phyloP scores from a whole-genome alignment of 1,140 invertebrate genomes.

The Diabrotica undecimpunctata region DNA sequence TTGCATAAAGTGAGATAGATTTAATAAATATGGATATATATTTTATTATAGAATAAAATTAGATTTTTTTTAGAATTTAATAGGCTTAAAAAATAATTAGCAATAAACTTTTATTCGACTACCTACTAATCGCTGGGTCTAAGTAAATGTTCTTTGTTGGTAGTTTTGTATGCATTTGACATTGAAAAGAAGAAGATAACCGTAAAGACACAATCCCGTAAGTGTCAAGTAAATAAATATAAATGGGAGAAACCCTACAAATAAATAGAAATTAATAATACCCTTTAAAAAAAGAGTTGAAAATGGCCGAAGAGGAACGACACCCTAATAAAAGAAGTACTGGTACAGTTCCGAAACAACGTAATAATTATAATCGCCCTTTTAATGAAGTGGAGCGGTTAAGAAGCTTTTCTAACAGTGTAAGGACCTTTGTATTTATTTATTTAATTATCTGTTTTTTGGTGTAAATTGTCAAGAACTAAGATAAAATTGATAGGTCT shows the following conservation, averaged over 20 bases:
- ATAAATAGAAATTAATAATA: neutral
- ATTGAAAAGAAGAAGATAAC: too few species aligned
- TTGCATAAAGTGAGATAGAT: too few species aligned
- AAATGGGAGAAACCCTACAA: neutral
- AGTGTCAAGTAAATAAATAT: neutral
- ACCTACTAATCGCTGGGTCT: too few species aligned
- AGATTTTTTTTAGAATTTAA: too few species aligned
- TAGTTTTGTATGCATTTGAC: neutral
- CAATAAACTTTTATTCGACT: too few species aligned
- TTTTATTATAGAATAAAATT: too few species aligned
- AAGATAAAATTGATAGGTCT: conserved; percentile 8
- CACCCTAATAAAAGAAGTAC: conserved; percentile 42
- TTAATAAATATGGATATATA: too few species aligned
- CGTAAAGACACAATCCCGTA: neutral
- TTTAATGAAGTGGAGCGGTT: conserved; percentile 33
- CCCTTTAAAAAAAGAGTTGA: neutral
- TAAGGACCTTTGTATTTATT: conserved; percentile 36
- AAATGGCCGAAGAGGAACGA: conserved; percentile 42
- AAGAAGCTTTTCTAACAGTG: conserved; percentile 40
- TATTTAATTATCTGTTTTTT: too few species aligned
- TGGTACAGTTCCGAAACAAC: conserved; percentile 47
- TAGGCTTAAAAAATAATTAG: too few species aligned
- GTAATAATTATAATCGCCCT: conserved; percentile 39
- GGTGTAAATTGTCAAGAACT: too few species aligned
- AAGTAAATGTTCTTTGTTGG: too few species aligned